A percentile compares a stretch with the other conserved stretches of the same genome.
Conservation (phyloP, 2,888 invertebrate genomes). For the Cyrtodaria siliqua region DNA sequence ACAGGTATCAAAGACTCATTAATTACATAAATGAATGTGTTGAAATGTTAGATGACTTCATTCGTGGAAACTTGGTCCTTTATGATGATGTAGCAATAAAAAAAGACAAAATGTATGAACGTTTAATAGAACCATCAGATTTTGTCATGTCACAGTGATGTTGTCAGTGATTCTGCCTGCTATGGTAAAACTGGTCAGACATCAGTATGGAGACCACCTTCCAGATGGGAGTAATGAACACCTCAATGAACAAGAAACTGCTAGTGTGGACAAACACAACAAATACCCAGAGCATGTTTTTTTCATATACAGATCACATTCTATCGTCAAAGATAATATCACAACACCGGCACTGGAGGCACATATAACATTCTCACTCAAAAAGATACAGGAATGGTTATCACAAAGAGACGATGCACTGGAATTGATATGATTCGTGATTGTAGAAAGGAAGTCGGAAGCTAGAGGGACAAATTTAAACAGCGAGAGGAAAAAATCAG, state of each 20-base stretch:
- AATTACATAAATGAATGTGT: no score
- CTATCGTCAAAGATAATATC: slow-evolving; percentile 23
- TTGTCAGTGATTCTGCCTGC: slow-evolving; percentile 11
- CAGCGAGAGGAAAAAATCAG: no score
- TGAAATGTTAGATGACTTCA: no score
- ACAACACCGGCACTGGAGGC: slow-evolving; percentile 13
- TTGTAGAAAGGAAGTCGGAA: no score
- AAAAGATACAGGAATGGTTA: no score
- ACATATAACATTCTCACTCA: slow-evolving; percentile 18
- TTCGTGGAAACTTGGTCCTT: no score
- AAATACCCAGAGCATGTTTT: slow-evolving; percentile 18
- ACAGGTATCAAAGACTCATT: no score
- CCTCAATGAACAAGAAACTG: not conserved
- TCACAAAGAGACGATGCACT: no score
- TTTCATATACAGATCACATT: slow-evolving; percentile 22
- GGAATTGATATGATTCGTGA: no score
- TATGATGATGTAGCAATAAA: no score
- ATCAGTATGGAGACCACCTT: slow-evolving; percentile 10
- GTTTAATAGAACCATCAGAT: not conserved
- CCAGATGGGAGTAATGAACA: slow-evolving; percentile 8
- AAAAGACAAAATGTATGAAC: slow-evolving; percentile 11
- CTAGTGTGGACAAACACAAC: slow-evolving; percentile 26
- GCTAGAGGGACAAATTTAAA: no score
- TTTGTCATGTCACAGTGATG: slow-evolving; percentile 8
- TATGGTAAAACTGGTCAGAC: not conserved